Conservation (phyloP, 2,888 invertebrate genomes). For the Mythimna vitellina region DNA sequence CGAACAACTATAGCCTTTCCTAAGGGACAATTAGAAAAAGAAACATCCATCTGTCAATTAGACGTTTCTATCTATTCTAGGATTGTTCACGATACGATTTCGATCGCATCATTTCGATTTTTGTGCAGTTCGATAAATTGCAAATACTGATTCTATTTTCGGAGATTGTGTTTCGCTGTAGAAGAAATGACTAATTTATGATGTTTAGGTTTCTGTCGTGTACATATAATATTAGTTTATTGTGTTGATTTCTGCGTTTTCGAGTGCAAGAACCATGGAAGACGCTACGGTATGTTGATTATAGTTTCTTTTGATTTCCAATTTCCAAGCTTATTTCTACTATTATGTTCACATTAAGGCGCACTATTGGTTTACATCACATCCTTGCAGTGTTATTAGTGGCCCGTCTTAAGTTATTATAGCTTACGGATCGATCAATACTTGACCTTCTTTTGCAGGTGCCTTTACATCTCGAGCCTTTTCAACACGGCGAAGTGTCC, state of each 20-base stretch:
- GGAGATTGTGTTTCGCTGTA: background rate
- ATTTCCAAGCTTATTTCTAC: background rate
- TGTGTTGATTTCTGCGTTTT: slow-evolving; percentile 22
- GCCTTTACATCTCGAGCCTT: slow-evolving; percentile 90
- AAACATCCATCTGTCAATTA: too few relatives aligned
- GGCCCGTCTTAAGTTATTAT: background rate
- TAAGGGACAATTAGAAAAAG: too few relatives aligned
- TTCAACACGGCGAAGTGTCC: slow-evolving; percentile 89
- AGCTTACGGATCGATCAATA: slow-evolving; percentile 29
- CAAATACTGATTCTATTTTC: background rate
- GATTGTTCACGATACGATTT: background rate
- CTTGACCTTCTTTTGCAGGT: slow-evolving; percentile 73
- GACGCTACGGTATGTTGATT: slow-evolving; percentile 74
- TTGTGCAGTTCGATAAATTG: background rate
- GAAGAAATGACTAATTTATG: slow-evolving; percentile 51
- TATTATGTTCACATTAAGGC: too few relatives aligned
- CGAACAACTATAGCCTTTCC: too few relatives aligned
- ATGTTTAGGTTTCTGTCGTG: slow-evolving; percentile 10
- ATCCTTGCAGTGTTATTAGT: background rate
- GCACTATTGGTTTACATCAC: background rate
- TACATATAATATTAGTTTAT: slow-evolving; percentile 2
- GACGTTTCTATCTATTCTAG: too few relatives aligned
- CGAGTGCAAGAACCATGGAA: slow-evolving; percentile 70
- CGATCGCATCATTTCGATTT: slow-evolving; percentile 3
- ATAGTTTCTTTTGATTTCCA: background rate